Evolutionary conservation across 2,797 vertebrate genomes (phyloP), one percentile per base, ranked within the genome.

Genomic region (Tarsius wallacei): DNA sequence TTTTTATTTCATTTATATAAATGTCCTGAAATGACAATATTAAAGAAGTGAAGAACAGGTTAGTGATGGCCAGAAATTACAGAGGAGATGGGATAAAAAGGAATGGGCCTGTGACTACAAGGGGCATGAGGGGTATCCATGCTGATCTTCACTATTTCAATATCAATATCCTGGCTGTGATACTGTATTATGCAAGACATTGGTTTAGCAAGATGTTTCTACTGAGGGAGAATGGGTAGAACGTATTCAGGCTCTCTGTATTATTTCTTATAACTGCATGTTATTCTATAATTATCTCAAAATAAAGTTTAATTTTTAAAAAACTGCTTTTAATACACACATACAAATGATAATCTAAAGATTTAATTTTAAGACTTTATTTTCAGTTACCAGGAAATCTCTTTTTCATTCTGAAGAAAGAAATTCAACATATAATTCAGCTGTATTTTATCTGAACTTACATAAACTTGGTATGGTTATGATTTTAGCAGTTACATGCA

Each of bases 401-500:
- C 57, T 59, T 89, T 83, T 93, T 87, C 31, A 70, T 82, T 83
- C 51, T 74, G 28, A 57, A 74, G 42, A 89, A 85, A 59, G 63
- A 57, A 95, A 70, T 71, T 55, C 82, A 73, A 95, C 36, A 86
- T 55, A 19, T n/a, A 87, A 87, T 61, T 76, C 26, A 85, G 53
- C 3, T 90, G 15, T 88, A 68, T n/a, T 63, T 76, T 87, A 73
- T 80, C 51, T 74, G 15, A 93, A 90, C 11, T 55, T 80, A 88
- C 47, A 68, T 7, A 87, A 93, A 78, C 21, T 64, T 63, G 33
- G 33, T 31, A 81, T 7, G 12, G 31, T 49, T 76, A 15, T 57
- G 31, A 91, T 71, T 89, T 93, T 91, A 92, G 36, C 49, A 94
- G n/a, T 89, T 55, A 94, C 0, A 22, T 24, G 76, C 28, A 80